Evolutionary conservation across 2,888 invertebrate species (phyloP).

Genomic region (Limnephilus auricula): DNA sequence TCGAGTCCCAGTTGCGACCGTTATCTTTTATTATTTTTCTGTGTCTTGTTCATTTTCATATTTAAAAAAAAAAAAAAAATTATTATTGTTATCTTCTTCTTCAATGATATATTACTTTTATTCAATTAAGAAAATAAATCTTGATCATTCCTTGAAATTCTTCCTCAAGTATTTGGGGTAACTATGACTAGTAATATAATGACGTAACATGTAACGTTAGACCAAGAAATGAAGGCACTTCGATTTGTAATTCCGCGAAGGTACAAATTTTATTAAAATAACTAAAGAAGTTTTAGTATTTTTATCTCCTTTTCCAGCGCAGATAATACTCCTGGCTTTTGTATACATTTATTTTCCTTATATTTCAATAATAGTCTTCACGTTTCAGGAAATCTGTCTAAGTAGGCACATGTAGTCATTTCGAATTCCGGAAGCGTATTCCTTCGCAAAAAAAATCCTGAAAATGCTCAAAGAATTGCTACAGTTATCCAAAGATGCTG

Average conservation of each 20-base stretch:
- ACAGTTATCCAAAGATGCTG: constrained; percentile 8
- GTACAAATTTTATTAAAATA: background rate
- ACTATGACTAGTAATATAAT: background rate
- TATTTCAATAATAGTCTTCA: constrained; percentile 9
- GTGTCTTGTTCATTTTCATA: no score
- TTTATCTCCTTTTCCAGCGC: background rate
- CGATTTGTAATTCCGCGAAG: background rate
- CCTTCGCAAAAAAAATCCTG: background rate
- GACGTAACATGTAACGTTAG: background rate
- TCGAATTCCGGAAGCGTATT: background rate
- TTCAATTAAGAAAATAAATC: background rate
- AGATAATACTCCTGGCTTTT: background rate
- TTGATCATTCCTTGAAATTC: background rate
- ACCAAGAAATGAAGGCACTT: background rate
- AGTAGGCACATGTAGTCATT: background rate
- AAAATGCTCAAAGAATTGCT: constrained; percentile 18
- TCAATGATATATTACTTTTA: no score
- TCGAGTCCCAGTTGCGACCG: no score
- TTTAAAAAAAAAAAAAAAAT: no score
- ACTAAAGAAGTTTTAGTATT: background rate
- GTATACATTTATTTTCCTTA: background rate
- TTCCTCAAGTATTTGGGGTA: background rate
- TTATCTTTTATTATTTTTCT: no score
- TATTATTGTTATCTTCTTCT: no score
- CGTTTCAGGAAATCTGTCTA: constrained; percentile 10